phyloP scores from a whole-genome alignment of 2,113 vertebrate genomes.

The Drymodes brunneopygia region DNA sequence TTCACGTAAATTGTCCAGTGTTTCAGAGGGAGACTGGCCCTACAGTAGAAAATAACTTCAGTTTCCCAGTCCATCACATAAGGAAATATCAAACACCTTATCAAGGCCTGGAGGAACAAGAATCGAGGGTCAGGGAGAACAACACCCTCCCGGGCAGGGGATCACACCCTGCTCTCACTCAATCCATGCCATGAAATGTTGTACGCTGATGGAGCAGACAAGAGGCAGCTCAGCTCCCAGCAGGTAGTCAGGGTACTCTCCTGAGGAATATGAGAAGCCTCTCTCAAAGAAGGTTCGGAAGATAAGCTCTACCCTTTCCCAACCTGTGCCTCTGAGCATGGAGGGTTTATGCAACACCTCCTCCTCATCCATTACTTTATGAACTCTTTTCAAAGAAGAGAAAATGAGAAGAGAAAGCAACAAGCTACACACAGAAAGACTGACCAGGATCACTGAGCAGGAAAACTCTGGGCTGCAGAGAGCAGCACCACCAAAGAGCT shows the following conservation, averaged over 20 bases:
- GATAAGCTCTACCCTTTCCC: neutral
- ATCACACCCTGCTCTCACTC: neutral
- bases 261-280: rapidly evolving
- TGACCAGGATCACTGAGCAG: neutral
- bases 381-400: neutral
- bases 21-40: neutral
- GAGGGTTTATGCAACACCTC: neutral
- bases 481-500: neutral
- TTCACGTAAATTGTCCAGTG: neutral
- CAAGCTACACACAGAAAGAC: rapidly evolving
- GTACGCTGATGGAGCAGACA: neutral
- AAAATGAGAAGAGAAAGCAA: neutral
- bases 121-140: neutral
- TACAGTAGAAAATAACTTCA: neutral
- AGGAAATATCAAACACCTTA: neutral
- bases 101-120: neutral
- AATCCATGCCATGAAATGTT: rapidly evolving
- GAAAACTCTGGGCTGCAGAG: neutral
- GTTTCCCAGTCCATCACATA: neutral
- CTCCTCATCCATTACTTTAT: neutral
- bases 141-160: neutral
- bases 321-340: neutral
- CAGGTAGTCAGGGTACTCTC: neutral
- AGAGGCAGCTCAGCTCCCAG: neutral
- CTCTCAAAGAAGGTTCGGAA: neutral